Conservation (phyloP, 30 jellyfish, hydroid and myxozoan genomes). For the Turritopsis dohrnii region DNA sequence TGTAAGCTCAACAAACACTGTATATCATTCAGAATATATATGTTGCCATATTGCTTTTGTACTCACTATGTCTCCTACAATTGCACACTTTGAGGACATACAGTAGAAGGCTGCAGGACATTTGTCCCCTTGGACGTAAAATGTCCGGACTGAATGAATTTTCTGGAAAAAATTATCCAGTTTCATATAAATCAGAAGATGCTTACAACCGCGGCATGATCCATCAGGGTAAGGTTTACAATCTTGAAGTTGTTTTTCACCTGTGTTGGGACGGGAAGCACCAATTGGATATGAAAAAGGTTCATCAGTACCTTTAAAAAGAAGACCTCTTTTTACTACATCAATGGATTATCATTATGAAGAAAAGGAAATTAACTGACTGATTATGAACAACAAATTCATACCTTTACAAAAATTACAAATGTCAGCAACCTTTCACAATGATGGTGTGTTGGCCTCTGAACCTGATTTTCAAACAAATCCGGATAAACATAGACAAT, state of each 20-base stretch:
- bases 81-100: too few species aligned
- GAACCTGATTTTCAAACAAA: constrained; percentile 81
- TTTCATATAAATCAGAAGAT: constrained; percentile 54
- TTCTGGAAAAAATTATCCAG: constrained; percentile 81
- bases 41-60: too few species aligned
- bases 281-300: constrained; percentile 86
- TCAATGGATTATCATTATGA: not conserved
- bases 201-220: constrained; percentile 50
- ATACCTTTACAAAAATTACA: constrained; percentile 92
- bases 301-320: constrained; percentile 65
- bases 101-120: constrained; percentile 89
- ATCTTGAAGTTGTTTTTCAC: constrained; percentile 50
- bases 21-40: too few species aligned
- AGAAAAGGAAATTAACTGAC: not conserved
- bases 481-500: constrained; percentile 88
- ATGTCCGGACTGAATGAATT: constrained; percentile 56
- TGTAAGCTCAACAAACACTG: too few species aligned
- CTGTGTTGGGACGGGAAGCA: constrained; percentile 48
- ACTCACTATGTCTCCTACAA: too few species aligned
- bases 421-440: constrained; percentile 55
- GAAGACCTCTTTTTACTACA: not conserved
- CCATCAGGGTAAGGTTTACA: constrained; percentile 87
- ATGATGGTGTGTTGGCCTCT: constrained; percentile 76
- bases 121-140: constrained; percentile 63
- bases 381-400: not conserved